phyloP scores from a whole-genome alignment of 2,888 invertebrate genomes.

The Acheta domesticus region DNA sequence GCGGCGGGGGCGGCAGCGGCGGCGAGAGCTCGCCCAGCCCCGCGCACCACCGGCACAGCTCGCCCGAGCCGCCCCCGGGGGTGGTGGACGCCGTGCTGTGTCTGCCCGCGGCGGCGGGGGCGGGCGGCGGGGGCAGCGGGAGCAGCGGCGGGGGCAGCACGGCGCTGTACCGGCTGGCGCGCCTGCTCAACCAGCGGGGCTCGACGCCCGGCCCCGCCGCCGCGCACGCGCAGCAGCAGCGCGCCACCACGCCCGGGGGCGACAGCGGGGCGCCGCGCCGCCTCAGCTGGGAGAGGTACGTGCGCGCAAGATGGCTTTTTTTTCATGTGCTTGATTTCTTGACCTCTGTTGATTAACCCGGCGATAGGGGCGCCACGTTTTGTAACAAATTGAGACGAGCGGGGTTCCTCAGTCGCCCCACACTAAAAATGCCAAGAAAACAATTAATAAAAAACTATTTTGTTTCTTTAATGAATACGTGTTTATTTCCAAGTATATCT shows the following conservation, averaged over 20 bases:
- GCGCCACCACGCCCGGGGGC: slow-evolving; percentile 39
- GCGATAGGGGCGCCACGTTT: too few relatives aligned
- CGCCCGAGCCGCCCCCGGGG: slow-evolving; percentile 33
- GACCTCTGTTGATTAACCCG: too few relatives aligned
- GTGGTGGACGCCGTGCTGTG: slow-evolving; percentile 32
- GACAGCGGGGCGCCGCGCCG: slow-evolving; percentile 53
- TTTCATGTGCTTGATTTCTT: too few relatives aligned
- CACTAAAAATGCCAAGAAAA: too few relatives aligned
- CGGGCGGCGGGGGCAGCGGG: slow-evolving; percentile 35
- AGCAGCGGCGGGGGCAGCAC: slow-evolving; percentile 43
- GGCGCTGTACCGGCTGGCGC: slow-evolving; percentile 55
- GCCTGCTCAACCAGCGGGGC: slow-evolving; percentile 55
- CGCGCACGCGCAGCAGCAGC: slow-evolving; percentile 20
- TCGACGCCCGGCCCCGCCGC: slow-evolving; percentile 50
- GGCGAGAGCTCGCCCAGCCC: not conserved
- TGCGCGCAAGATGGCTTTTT: too few relatives aligned
- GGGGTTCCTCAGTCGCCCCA: too few relatives aligned
- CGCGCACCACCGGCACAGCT: slow-evolving; percentile 33
- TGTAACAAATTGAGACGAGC: too few relatives aligned
- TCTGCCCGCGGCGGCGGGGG: slow-evolving; percentile 51
- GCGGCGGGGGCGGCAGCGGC: slow-evolving; percentile 20
- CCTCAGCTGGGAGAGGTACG: slow-evolving; percentile 65
- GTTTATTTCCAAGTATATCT: too few relatives aligned
- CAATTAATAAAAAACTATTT: too few relatives aligned
- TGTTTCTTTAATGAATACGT: too few relatives aligned